Evolutionary conservation across 2,797 vertebrate species (phyloP), one percentile per base, ranked within the genome.

Genomic region (Tarsius wallacei): DNA sequence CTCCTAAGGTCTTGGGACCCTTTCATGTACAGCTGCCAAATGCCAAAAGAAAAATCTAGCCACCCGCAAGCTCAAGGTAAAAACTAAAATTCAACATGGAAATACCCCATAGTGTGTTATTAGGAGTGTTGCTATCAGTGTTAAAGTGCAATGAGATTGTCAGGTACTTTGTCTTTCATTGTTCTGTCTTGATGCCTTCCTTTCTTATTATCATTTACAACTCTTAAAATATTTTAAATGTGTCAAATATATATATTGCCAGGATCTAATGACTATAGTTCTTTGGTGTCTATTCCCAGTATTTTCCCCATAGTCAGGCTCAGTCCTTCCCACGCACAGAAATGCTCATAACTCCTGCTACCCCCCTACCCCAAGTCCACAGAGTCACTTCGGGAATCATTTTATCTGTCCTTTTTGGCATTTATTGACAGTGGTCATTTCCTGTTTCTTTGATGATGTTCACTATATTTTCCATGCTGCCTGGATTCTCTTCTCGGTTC

Each of bases 11-110:
- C 76, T 91, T 92, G 89, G 96, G 98, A 96, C 89, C 36, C 83
- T 97, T 98, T 95, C 95, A 96, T 89, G 61, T 91, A 51, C 7
- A 42, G 3, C 96, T 98, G 70, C 98, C 89, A 96, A 94, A 76
- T 92, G 96, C 66, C 76, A 89, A 89, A 82, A 90, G 24, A 47
- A 93, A 96, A 97, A 88, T 12, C 89, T 94, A 94, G 66, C 93
- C 57, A 94, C 66, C 55, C 3, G 7, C 66, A 93, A 94, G 57
- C 90, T 94, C 33, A 93, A 80, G 76, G 81, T 78, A 85, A 85
- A 97, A 97, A 96, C 93, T 94, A 93, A 95, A 97, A 97, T 93
- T 93, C 63, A 91, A 42, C 5, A 0, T 93, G 77, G 47, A 93
- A 84, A 86, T 84, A 59, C 49, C 55, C 80, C 26, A 21, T 82